phyloP scores from a whole-genome alignment of 2,797 vertebrate genomes.

The Microhierax caerulescens region DNA sequence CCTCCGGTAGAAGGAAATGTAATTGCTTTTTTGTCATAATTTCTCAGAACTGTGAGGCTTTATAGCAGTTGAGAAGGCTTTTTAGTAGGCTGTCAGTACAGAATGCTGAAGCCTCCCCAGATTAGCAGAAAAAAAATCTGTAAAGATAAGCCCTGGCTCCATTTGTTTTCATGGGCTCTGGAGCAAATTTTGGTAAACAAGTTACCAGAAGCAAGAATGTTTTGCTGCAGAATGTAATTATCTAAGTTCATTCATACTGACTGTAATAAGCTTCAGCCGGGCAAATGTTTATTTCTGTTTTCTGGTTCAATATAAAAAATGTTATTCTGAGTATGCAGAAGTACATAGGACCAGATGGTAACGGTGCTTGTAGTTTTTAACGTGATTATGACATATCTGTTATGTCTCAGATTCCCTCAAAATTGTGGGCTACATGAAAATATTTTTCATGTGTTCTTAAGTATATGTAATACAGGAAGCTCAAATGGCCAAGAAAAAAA shows the following conservation, averaged over 20 bases:
- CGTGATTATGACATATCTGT: conserved; percentile 28
- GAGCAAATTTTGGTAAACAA: conserved; percentile 4
- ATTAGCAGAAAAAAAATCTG: neutral
- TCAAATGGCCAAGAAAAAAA: neutral
- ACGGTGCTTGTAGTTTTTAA: conserved; percentile 16
- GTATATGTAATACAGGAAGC: neutral
- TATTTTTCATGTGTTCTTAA: conserved; percentile 25
- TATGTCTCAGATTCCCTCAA: conserved; percentile 28
- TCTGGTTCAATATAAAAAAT: conserved; percentile 17
- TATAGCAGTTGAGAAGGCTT: neutral
- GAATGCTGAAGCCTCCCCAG: neutral
- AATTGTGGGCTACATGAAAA: neutral
- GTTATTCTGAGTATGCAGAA: neutral
- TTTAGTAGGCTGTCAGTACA: neutral
- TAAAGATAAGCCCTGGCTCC: neutral
- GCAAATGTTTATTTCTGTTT: conserved; percentile 47
- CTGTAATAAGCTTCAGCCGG: neutral
- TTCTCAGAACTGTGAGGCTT: neutral
- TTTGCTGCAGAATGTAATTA: conserved; percentile 28
- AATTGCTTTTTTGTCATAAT: neutral
- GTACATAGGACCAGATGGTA: conserved; percentile 23
- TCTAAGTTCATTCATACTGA: neutral
- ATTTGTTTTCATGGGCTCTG: neutral
- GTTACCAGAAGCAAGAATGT: conserved; percentile 20
- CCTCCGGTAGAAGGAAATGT: neutral